These are phyloP conservation scores for Nettapus auritus DNA, from an alignment of 2,113 vertebrate species.

Conservation along the genomic window DNA sequence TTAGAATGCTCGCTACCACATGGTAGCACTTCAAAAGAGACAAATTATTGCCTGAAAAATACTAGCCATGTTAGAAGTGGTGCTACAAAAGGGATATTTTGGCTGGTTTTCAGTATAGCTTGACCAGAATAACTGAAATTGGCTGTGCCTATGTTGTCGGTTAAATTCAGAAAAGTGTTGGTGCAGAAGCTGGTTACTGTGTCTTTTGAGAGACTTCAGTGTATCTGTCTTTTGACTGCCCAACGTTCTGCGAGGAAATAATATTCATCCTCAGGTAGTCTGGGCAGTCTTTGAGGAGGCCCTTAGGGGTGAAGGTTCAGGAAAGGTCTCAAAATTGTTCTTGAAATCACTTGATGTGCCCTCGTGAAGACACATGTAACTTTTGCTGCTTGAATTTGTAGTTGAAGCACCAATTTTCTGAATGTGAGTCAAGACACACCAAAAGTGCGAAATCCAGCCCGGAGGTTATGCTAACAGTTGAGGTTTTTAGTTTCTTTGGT, in stretches of 20 bases:
- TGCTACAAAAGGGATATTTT: conserved; percentile 2
- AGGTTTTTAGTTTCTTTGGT: not conserved
- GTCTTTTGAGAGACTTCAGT: not conserved
- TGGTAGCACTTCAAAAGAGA: conserved; percentile 32
- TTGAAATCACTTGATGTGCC: not conserved
- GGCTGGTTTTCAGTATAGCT: not conserved
- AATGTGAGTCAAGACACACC: rapidly evolving
- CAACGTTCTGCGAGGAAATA: not conserved
- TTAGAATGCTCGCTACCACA: not conserved
- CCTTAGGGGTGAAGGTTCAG: not conserved
- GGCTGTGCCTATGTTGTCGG: not conserved
- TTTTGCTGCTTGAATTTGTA: not conserved
- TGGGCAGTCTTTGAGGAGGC: not conserved
- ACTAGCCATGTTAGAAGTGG: not conserved
- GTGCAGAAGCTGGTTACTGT: not conserved
- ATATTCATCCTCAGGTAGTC: not conserved
- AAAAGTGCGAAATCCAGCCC: not conserved
- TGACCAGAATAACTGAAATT: not conserved
- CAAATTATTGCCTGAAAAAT: conserved; percentile 37
- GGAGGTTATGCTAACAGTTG: rapidly evolving
- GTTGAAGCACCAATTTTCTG: not conserved
- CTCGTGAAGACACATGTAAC: rapidly evolving
- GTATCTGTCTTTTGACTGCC: not conserved
- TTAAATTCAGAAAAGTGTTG: not conserved
- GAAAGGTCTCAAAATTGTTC: not conserved